phyloP scores from a whole-genome alignment of 2,888 invertebrate species.

The Heliconius sara region DNA sequence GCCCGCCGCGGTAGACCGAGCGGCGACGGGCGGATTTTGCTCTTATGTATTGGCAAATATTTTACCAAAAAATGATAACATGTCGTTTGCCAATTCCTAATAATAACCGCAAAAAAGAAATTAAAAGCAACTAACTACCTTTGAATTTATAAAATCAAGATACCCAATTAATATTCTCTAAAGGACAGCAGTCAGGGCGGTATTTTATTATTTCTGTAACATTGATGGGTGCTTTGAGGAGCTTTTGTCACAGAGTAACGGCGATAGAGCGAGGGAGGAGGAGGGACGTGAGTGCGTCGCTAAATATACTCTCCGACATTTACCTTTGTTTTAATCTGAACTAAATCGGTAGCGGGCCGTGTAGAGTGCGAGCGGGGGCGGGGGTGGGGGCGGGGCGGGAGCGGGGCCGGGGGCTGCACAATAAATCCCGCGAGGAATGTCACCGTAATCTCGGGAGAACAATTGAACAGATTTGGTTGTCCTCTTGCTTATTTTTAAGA shows the following conservation, averaged over 20 bases:
- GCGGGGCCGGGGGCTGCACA: slow-evolving; percentile 2
- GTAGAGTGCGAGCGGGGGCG: slow-evolving; percentile 14
- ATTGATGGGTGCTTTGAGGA: slow-evolving; percentile 42
- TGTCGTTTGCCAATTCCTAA: background rate
- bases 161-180: slow-evolving; percentile 3
- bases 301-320: slow-evolving; percentile 61
- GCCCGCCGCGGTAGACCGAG: slow-evolving; percentile 36
- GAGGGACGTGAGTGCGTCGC: slow-evolving; percentile 42
- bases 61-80: background rate
- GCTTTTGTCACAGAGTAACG: slow-evolving; percentile 40
- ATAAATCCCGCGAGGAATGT: slow-evolving; percentile 68
- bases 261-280: slow-evolving; percentile 12
- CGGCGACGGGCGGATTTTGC: slow-evolving; percentile 41
- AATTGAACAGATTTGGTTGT: slow-evolving; percentile 60
- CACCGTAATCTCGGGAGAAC: slow-evolving; percentile 59
- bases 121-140: background rate
- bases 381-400: background rate
- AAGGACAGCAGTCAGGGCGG: slow-evolving; percentile 9
- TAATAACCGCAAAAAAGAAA: background rate
- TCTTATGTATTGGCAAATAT: background rate
- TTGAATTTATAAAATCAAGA: background rate
- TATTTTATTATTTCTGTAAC: slow-evolving; percentile 27
- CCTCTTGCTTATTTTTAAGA: slow-evolving; percentile 41
- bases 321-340: slow-evolving; percentile 70
- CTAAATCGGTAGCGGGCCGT: slow-evolving; percentile 50